Conservation (phyloP, 2,113 vertebrate species). For the Pelusios castaneus region DNA sequence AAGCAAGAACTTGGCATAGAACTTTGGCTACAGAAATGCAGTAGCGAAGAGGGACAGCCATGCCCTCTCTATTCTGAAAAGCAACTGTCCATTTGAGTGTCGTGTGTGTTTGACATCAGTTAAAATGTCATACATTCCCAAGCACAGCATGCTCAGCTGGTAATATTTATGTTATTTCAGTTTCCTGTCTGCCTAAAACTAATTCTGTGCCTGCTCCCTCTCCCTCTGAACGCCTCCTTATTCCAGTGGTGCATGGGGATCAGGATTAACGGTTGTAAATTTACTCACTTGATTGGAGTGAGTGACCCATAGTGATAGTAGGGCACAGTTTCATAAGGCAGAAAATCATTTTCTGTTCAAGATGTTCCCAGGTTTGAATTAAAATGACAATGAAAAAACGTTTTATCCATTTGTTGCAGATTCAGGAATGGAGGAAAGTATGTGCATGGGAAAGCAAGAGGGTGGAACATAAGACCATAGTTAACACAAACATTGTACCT, state of each 20-base stretch:
- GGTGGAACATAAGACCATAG: slow-evolving; percentile 30
- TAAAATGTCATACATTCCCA: slow-evolving; percentile 47
- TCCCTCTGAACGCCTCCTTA: slow-evolving; percentile 29
- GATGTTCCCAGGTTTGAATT: slow-evolving; percentile 50
- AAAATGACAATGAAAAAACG: slow-evolving; percentile 40
- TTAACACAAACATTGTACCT: not conserved
- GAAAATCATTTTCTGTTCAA: slow-evolving; percentile 43
- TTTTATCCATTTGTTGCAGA: slow-evolving; percentile 25
- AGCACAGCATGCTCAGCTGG: not conserved
- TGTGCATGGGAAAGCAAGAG: slow-evolving; percentile 40
- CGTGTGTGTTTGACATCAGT: slow-evolving; percentile 27
- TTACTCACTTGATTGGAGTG: slow-evolving; percentile 50
- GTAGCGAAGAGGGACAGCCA: not conserved
- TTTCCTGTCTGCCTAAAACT: slow-evolving; percentile 16
- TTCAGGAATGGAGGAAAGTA: slow-evolving; percentile 44
- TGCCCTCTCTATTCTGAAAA: not conserved
- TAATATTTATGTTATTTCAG: slow-evolving; percentile 29
- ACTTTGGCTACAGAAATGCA: slow-evolving; percentile 36
- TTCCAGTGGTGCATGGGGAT: slow-evolving; percentile 15
- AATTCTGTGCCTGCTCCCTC: slow-evolving; percentile 22
- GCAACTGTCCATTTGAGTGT: slow-evolving; percentile 37
- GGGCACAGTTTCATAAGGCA: slow-evolving; percentile 34
- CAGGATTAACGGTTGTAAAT: slow-evolving; percentile 32
- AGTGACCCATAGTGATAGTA: slow-evolving; percentile 34
- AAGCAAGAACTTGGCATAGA: not conserved